Percentiles rank a stretch among this genome's conserved stretches.
phyloP scores from a whole-genome alignment of 1,140 invertebrate species.

The Drosophila erecta region DNA sequence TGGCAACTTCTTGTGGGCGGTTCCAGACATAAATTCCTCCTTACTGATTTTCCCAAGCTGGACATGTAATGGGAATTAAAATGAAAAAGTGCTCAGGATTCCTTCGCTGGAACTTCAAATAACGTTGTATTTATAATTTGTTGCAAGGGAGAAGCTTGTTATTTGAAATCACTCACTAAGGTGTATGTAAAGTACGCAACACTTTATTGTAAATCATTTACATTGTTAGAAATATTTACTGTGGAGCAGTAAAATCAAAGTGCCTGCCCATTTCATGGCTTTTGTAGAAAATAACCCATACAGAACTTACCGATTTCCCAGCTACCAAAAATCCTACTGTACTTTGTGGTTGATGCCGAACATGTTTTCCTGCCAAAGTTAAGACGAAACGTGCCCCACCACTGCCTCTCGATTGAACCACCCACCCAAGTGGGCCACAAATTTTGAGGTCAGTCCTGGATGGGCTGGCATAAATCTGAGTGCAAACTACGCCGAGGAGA shows the following conservation, averaged over 20 bases:
- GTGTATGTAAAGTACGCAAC: no score
- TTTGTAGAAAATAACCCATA: neutral
- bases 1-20: conserved; percentile 23
- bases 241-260: no score
- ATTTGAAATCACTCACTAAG: no score
- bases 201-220: neutral
- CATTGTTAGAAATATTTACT: neutral
- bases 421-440: conserved; percentile 36
- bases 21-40: conserved; percentile 35
- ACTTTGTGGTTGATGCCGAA: conserved; percentile 9
- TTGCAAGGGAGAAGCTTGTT: neutral
- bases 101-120: neutral
- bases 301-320: neutral
- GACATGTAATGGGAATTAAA: neutral
- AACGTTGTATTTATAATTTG: neutral
- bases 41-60: conserved; percentile 13
- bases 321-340: neutral
- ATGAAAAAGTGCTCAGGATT: neutral
- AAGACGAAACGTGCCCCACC: conserved; percentile 20
- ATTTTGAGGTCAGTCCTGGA: conserved; percentile 65
- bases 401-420: neutral
- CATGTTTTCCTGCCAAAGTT: conserved; percentile 47
- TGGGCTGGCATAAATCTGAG: conserved; percentile 62
- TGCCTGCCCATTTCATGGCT: no score
- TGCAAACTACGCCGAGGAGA: conserved; percentile 30